Base-by-base conservation (phyloP, 2,797 vertebrate species). In the Siniperca scherzeri region DNA sequence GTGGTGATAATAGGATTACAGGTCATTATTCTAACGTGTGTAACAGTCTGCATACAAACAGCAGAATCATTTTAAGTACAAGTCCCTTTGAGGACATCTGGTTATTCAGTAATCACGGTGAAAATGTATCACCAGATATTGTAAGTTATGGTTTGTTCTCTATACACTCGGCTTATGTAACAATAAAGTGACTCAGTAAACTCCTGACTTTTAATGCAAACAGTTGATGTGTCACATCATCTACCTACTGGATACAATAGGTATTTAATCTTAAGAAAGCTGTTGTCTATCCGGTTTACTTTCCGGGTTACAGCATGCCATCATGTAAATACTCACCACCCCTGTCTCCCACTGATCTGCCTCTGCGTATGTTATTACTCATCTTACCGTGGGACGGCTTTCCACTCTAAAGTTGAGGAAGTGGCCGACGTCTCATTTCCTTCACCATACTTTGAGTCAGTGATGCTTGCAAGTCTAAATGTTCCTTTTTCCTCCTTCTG, bases 1-100 rank as follows among this genome's bases (percentile, higher is more conserved):
- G 67, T 68, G 46, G 56, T 16, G 70, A 59, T 89, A 89, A 89
- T 77, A 70, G 79, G 85, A 87, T 91, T 88, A 88, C 10, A 62
- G 66, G 74, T 66, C 30, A 19, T 81, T 85, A 84, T 85, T 87
- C 59, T 62, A 82, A 61, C 3, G 4, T 73, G 40, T 53, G 50
- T 46, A 33, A 59, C 68, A 53, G 65, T 48, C 21, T 40, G n/a
- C 6, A 48, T 71, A 64, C 50, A 67, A 62, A 81, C 74, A 70
- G 22, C 42, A 25, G 69, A 17, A 66, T 85, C 60, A 61, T 40
- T 75, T 38, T 48, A 74, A 70, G 42, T 44, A 8, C 19, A 61
- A 12, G 40, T 70, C 56, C 22, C 48, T 79, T 62, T 64, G 3
- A 56, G 22, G 65, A 52, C 60, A 56, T 67, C 25, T 53, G 38